Conservation (phyloP, 2,888 invertebrate species). For the Acholoe squamosa region DNA sequence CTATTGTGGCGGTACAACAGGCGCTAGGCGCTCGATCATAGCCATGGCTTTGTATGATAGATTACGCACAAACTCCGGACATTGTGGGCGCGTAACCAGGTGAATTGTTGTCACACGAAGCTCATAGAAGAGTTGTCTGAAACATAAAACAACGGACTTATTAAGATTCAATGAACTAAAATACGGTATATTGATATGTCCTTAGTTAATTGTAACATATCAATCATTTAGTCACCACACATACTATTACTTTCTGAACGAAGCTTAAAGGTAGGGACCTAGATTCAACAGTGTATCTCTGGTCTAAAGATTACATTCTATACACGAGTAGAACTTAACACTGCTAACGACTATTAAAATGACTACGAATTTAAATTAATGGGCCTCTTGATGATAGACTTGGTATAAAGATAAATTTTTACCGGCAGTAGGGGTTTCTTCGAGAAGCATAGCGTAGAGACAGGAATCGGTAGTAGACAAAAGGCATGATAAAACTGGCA, state of each 20-base stretch:
- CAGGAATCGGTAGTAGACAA: slow-evolving; percentile 98
- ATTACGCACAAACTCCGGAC: slow-evolving; percentile 88
- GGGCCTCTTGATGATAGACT: too few species aligned
- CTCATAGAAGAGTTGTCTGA: slow-evolving; percentile 90
- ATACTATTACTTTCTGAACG: too few species aligned
- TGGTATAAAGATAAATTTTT: slow-evolving; percentile 79
- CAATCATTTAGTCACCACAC: too few species aligned
- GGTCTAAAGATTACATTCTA: too few species aligned
- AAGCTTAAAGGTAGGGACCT: too few species aligned
- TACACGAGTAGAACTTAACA: too few species aligned
- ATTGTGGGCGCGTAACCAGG: slow-evolving; percentile 87
- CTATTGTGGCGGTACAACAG: slow-evolving; percentile 75
- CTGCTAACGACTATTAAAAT: too few species aligned
- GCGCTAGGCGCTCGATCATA: slow-evolving; percentile 90
- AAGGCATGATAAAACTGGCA: slow-evolving; percentile 94
- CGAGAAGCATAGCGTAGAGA: slow-evolving; percentile 95
- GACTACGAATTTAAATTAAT: too few species aligned
- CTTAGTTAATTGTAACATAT: too few species aligned
- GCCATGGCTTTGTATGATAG: slow-evolving; percentile 87
- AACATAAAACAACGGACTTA: not conserved
- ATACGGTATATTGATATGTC: too few species aligned
- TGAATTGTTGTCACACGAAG: slow-evolving; percentile 89
- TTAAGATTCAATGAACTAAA: too few species aligned
- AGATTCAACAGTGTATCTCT: too few species aligned
- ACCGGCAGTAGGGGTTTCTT: slow-evolving; percentile 97